Conservation (phyloP, 2,797 vertebrate genomes). For the Arremon brunneinucha region DNA sequence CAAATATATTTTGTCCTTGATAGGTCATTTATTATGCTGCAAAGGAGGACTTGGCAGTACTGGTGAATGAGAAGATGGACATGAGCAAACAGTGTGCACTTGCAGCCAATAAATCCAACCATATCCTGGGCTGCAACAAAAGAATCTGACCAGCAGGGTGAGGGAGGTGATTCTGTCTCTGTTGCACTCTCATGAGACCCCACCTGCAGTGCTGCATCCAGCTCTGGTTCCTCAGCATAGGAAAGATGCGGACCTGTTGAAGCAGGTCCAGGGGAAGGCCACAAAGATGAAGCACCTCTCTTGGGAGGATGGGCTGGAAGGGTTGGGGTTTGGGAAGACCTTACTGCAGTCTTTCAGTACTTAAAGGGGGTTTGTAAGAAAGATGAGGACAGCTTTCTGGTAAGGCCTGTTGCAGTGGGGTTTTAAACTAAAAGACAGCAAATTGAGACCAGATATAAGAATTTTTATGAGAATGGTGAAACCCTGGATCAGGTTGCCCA, state of each 20-base stretch:
- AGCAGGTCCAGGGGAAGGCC: neutral
- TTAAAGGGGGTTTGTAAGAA: neutral
- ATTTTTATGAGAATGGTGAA: neutral
- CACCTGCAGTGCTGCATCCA: neutral
- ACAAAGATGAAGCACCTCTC: neutral
- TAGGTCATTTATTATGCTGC: neutral
- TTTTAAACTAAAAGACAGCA: neutral
- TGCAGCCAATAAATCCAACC: neutral
- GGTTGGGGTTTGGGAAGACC: neutral
- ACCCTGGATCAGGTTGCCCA: neutral
- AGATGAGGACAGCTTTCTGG: neutral
- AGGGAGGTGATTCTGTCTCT: neutral
- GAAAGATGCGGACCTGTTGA: neutral
- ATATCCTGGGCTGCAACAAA: neutral
- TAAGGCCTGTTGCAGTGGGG: neutral
- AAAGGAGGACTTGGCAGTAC: neutral
- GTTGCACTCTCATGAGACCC: neutral
- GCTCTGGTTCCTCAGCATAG: neutral
- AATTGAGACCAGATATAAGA: neutral
- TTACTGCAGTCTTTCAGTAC: neutral
- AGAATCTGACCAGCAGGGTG: neutral
- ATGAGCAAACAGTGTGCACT: rapidly evolving
- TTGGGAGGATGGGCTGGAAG: neutral
- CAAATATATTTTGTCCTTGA: neutral
- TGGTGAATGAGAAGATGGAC: neutral